Evolutionary conservation across 30 jellyfish, hydroid and myxozoan species (phyloP), one percentile per base, ranked within the genome.

Genomic region (Euphysa ruthae): DNA sequence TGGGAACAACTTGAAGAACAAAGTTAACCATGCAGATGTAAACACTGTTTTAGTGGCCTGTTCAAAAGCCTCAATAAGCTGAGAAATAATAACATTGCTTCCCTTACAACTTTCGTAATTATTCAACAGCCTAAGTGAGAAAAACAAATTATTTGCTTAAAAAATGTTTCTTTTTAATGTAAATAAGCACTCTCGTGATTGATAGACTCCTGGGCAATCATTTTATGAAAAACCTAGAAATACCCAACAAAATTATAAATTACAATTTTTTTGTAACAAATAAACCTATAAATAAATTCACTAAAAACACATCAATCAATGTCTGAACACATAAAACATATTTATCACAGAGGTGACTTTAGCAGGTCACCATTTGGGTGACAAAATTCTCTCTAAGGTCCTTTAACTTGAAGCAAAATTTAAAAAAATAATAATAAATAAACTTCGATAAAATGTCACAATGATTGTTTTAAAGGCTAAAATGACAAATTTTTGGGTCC

Each of bases 1-100:
- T 18, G 80, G 80, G 25, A 68, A 68, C 49, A 68, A 49, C 27
- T 68, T 68, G 30, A 30, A 68, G 25, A 68, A 43, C 49, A 49
- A 26, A 46, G 80, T 20, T 26, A 68, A 25, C 80, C 80, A 49
- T 8, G 8, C 23, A 46, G 7, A 5, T 8, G 10, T n/a, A 46
- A 25, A 46, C 18, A 29, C 28, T n/a, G 60, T 29, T 46, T 46
- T 46, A 4, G 8, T 2, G 18, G 18, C 28, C 2, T 29, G 60
- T 2, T 25, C 60, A 46, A n/a, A 46, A n/a, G 18, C 10, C 23
- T 46, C 60, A 46, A 46, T 25, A 5, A 46, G 23, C 2, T 10
- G 60, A 4, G 60, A 46, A 4, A 46, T 29, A 46, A 46, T 29
- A 10, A 46, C 60, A 25, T 46, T 29, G 23, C 60, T 46, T 46